These are phyloP conservation scores for Montifringilla adamsi DNA, from an alignment of 2,113 vertebrate species.

Conservation along the genomic window DNA sequence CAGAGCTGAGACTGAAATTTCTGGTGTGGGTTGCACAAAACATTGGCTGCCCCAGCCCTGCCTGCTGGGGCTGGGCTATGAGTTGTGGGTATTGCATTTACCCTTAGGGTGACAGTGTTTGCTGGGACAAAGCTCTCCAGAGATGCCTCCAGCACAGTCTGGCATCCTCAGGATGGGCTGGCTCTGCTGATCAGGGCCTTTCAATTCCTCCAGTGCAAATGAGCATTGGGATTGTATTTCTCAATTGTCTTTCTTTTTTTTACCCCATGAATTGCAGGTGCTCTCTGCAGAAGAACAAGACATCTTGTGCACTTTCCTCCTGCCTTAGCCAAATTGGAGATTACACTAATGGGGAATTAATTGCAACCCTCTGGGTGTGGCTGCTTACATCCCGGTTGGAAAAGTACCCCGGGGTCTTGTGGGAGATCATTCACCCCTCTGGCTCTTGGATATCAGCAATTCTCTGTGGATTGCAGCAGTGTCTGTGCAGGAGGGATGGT, in stretches of 20 bases:
- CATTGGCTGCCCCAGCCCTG: not conserved
- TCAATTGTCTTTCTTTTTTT: not conserved
- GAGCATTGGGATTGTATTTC: not conserved
- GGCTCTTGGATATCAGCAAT: not conserved
- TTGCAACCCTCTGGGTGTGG: not conserved
- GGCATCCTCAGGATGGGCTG: not conserved
- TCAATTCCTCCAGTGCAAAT: not conserved
- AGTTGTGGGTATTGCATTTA: not conserved
- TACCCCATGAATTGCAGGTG: fast-evolving
- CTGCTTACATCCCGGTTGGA: not conserved
- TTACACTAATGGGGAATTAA: not conserved
- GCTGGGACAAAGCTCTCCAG: not conserved
- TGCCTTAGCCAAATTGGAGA: not conserved
- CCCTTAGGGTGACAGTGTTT: not conserved
- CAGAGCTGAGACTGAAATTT: not conserved
- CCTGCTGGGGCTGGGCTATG: not conserved
- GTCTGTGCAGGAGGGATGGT: not conserved
- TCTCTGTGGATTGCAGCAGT: not conserved
- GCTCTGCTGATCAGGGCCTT: not conserved
- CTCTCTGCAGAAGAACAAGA: not conserved
- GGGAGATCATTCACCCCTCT: not conserved
- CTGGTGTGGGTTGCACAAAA: not conserved
- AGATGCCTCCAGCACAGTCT: not conserved
- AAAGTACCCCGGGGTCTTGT: not conserved
- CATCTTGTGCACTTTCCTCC: not conserved